Percentiles rank a stretch among this genome's conserved stretches.
These are phyloP conservation scores for Drosophila orena DNA, from an alignment of 1,140 invertebrate genomes.

Conservation along the genomic window DNA sequence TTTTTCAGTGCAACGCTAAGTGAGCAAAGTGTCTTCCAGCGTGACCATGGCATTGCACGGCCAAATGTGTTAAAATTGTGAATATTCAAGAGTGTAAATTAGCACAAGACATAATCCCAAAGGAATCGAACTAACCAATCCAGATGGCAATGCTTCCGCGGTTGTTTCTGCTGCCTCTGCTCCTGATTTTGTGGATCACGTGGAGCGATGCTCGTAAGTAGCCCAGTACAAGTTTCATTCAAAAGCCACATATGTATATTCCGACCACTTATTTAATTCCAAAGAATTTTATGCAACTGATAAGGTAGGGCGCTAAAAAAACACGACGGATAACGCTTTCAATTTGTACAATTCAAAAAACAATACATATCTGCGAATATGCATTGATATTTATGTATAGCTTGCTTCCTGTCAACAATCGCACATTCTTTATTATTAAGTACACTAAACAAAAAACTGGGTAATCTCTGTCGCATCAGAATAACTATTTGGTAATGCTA, in stretches of 20 bases:
- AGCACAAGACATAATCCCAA: conserved; percentile 17
- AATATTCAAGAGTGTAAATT: conserved; percentile 31
- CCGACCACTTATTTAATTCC: neutral
- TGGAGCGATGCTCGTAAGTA: conserved; percentile 41
- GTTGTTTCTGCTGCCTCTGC: neutral
- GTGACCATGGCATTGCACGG: conserved; percentile 42
- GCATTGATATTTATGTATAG: conserved; percentile 1
- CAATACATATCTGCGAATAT: neutral
- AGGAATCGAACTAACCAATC: conserved; percentile 8
- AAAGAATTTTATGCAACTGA: conserved; percentile 2
- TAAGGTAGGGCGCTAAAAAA: neutral
- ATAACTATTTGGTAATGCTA: no score
- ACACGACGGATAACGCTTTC: conserved; percentile 13
- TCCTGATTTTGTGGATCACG: conserved; percentile 23
- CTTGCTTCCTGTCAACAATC: conserved; percentile 13
- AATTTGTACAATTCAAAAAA: conserved; percentile 21
- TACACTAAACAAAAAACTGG: neutral
- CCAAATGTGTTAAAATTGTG: conserved; percentile 40
- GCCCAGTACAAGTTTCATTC: neutral
- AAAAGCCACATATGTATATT: neutral
- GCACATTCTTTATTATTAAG: neutral
- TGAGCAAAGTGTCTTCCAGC: conserved; percentile 32
- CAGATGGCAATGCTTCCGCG: neutral
- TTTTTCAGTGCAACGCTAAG: conserved; percentile 44
- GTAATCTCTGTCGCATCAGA: neutral